Base-by-base conservation (phyloP, 1,140 invertebrate genomes). In the Chlorops oryzae region DNA sequence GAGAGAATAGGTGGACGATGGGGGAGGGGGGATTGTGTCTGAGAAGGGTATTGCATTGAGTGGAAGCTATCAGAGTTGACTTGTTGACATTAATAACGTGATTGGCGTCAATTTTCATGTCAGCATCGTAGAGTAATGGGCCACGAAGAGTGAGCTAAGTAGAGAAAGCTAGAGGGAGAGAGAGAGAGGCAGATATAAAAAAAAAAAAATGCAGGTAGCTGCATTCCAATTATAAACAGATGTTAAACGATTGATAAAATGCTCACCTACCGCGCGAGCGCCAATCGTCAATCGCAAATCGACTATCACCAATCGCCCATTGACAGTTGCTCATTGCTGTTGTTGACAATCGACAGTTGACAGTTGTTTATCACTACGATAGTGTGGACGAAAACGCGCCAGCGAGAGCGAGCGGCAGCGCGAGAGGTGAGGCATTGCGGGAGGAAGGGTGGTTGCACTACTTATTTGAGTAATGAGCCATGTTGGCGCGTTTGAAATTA, bases 191-290 rank as follows among this genome's bases (percentile, higher is more conserved):
- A 49, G 34, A 15, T 28, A 49, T 15, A 37, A 52, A 48, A 32
- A 27, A 43, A 51, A 24, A 37, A 48, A 51, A 40, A 53, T 42
- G 17, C 59, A 64, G 63, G 65, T 68, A 69, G 65, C 65, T 65
- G 65, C 63, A 64, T 68, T 69, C 40, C 63, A 69, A 69, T 69
- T 69, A 69, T 58, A 65, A 69, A 69, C 65, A 69, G 65, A 69
- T 69, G 65, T 69, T 55, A 68, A 60, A 50, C 51, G 35, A 50
- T 57, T 48, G 51, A 53, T 53, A 53, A 53, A 49, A 53, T 48
- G 37, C 38, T 10, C 9, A 32, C 15, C 9, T 32, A n/a, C n/a
- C n/a, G n/a, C n/a, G n/a, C n/a, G n/a, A n/a, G n/a, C n/a, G n/a
- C n/a, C n/a, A n/a, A n/a, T n/a, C n/a, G 9, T 32, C 28, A 9